These are phyloP conservation scores for Bombus vancouverensis DNA, from an alignment of 1,140 invertebrate genomes.

Conservation along the genomic window DNA sequence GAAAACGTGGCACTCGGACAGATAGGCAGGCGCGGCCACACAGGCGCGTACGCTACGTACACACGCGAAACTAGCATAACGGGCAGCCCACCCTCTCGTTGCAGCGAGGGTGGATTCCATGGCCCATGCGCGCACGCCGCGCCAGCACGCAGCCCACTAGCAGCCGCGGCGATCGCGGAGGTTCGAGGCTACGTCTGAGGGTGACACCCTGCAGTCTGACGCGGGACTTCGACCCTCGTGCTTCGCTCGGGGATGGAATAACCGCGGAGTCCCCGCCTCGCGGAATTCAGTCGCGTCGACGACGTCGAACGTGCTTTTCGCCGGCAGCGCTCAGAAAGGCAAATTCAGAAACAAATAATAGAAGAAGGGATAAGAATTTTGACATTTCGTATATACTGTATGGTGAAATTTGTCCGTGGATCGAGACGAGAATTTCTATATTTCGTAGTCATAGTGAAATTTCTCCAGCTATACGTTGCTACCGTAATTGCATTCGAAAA, in stretches of 20 bases:
- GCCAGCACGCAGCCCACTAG: slow-evolving; percentile 35
- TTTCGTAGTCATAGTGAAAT: too few relatives aligned
- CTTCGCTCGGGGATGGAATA: slow-evolving; percentile 32
- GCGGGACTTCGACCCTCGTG: slow-evolving; percentile 76
- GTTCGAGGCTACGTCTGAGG: slow-evolving; percentile 74
- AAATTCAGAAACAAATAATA: too few relatives aligned
- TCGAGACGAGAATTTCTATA: too few relatives aligned
- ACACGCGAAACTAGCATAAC: background rate
- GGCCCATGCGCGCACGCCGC: slow-evolving; percentile 44
- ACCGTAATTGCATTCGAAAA: too few relatives aligned
- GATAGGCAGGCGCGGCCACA: slow-evolving; percentile 34
- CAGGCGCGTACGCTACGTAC: slow-evolving; percentile 25
- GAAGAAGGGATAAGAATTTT: too few relatives aligned
- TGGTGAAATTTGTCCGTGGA: too few relatives aligned
- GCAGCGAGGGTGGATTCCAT: slow-evolving; percentile 59
- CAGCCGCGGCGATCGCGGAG: slow-evolving; percentile 67
- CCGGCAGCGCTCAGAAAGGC: background rate
- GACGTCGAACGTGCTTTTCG: slow-evolving; percentile 5
- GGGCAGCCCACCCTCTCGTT: slow-evolving; percentile 5
- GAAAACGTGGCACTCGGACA: background rate
- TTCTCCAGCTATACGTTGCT: too few relatives aligned
- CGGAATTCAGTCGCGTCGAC: slow-evolving; percentile 1
- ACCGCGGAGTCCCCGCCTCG: background rate
- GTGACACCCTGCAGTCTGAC: slow-evolving; percentile 82
- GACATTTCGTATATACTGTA: too few relatives aligned